Evolutionary conservation across 1,140 invertebrate species (phyloP).

Genomic region (Bathynomus jamesi): DNA sequence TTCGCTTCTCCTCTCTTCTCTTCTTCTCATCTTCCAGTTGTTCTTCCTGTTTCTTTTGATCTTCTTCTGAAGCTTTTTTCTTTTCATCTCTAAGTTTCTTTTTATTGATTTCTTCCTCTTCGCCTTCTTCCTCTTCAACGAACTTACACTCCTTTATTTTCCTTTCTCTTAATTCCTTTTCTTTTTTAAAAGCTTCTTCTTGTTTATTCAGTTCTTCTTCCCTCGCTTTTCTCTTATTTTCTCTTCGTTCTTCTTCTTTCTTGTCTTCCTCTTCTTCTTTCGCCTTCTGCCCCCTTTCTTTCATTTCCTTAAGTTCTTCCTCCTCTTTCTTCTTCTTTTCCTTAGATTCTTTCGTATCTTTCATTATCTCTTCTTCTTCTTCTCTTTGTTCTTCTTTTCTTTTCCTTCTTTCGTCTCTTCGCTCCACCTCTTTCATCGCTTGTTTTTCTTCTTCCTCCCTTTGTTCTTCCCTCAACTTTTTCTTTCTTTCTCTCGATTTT

Average conservation of each 20-base stretch:
- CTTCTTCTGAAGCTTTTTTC: conserved; percentile 28
- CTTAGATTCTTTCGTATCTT: not conserved
- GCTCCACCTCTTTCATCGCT: conserved; percentile 18
- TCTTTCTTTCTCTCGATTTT: conserved; percentile 31
- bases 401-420: conserved; percentile 16
- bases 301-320: not conserved
- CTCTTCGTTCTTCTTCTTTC: conserved; percentile 2
- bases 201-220: conserved; percentile 26
- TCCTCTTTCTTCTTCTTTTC: not conserved
- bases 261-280: conserved; percentile 2
- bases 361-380: not conserved
- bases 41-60: conserved; percentile 25
- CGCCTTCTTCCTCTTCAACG: conserved; percentile 15
- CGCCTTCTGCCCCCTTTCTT: not conserved
- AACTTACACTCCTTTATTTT: conserved; percentile 2
- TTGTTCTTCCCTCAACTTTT: not conserved
- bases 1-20: conserved; percentile 35
- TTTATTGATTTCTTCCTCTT: conserved; percentile 34
- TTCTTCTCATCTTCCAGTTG: conserved; percentile 37
- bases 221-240: not conserved
- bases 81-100: conserved; percentile 37
- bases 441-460: conserved; percentile 22
- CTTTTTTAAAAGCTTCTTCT: conserved; percentile 36
- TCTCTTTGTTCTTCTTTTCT: conserved; percentile 5
- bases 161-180: conserved; percentile 12